A percentile compares a stretch with the other conserved stretches of the same genome.
Evolutionary conservation across 2,113 vertebrate species (phyloP).

Genomic region (Elephas maximus): DNA sequence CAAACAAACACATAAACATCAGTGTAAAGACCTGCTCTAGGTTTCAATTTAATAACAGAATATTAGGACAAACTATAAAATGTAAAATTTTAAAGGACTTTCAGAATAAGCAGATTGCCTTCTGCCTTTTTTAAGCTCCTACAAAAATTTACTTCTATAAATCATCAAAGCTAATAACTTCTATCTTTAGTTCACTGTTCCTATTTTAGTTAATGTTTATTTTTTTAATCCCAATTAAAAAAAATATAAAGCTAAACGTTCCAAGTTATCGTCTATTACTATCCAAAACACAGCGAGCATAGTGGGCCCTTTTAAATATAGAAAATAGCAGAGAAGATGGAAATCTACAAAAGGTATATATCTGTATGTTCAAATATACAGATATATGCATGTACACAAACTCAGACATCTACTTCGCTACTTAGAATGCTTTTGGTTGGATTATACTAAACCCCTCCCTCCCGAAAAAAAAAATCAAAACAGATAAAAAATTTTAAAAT

Average conservation of each 20-base stretch:
- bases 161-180: background rate
- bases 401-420: background rate
- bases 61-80: slow-evolving; percentile 49
- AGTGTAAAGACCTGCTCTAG: background rate
- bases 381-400: background rate
- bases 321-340: slow-evolving; percentile 4
- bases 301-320: background rate
- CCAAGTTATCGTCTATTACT: background rate
- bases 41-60: slow-evolving; percentile 14
- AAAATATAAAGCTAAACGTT: slow-evolving; percentile 45
- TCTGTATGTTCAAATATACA: background rate
- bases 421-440: background rate
- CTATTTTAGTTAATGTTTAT: background rate
- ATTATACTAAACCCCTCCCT: background rate
- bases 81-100: slow-evolving; percentile 2
- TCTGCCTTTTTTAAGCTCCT: background rate
- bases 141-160: background rate
- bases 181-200: background rate
- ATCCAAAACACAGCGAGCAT: background rate
- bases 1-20: slow-evolving; percentile 64
- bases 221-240: background rate
- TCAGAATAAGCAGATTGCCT: slow-evolving; percentile 6
- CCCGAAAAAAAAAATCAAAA: background rate
- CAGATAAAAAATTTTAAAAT: slow-evolving; percentile 20
- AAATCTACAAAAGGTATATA: background rate